Percentiles rank a stretch among this genome's conserved stretches.
phyloP scores from a whole-genome alignment of 2,797 vertebrate species.

The Bradypodion ventrale region DNA sequence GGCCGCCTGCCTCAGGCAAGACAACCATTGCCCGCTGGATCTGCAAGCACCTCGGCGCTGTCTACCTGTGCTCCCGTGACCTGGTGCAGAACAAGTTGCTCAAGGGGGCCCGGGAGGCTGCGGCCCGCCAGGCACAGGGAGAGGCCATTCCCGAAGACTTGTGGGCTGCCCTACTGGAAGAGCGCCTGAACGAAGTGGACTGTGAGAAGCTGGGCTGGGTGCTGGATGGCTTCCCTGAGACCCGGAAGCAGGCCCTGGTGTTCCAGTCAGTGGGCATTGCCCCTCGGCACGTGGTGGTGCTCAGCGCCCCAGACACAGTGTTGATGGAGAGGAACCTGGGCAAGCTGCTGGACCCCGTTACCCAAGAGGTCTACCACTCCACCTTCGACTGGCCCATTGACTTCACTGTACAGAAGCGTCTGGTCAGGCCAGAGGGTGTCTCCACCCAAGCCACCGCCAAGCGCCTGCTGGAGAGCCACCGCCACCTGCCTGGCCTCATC shows the following conservation, averaged over 20 bases:
- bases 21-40: conserved; percentile 75
- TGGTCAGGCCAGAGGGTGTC: conserved; percentile 58
- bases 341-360: conserved; percentile 74
- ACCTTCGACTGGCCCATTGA: conserved; percentile 78
- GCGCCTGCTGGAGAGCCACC: conserved; percentile 70
- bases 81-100: conserved; percentile 25
- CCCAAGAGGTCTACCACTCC: conserved; percentile 77
- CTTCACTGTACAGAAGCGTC: conserved; percentile 65
- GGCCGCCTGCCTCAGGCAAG: conserved; percentile 78
- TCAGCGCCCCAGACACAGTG: conserved; percentile 79
- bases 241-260: conserved; percentile 76
- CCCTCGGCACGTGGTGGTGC: conserved; percentile 82
- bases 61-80: conserved; percentile 51
- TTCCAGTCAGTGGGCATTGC: conserved; percentile 78
- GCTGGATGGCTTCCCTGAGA: conserved; percentile 81
- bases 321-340: conserved; percentile 76
- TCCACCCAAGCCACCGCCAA: conserved; percentile 60
- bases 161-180: conserved; percentile 70
- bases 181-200: conserved; percentile 71
- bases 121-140: neutral
- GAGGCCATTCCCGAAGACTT: conserved; percentile 41
- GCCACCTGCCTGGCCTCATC: conserved; percentile 73
- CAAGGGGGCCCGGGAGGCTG: neutral
- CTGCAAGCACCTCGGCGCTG: conserved; percentile 65
- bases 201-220: conserved; percentile 85